Evolutionary conservation across 2,797 vertebrate genomes (phyloP).

Genomic region (Picus viridis): DNA sequence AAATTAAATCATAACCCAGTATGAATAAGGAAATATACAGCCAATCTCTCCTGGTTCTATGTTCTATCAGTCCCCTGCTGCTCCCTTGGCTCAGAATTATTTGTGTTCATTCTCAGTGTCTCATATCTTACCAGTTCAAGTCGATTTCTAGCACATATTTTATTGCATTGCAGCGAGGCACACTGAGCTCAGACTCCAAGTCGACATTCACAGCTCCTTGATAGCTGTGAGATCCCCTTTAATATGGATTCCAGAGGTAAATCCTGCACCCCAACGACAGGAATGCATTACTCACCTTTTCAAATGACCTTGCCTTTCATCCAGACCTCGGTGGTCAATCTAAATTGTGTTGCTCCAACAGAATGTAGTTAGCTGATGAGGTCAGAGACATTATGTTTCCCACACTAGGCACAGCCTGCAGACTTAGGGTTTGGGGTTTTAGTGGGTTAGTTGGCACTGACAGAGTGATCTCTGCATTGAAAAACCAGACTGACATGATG

Average conservation of each 20-base stretch:
- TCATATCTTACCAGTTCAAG: constrained; percentile 45
- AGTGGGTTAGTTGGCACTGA: background rate
- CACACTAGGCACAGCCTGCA: background rate
- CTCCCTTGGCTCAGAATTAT: constrained; percentile 59
- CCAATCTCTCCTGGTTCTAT: constrained; percentile 48
- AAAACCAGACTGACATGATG: constrained; percentile 46
- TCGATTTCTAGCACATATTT: constrained; percentile 38
- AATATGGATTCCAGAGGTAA: background rate
- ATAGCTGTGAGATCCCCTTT: background rate
- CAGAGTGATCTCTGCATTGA: background rate
- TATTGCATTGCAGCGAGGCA: constrained; percentile 29
- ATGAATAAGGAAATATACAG: constrained; percentile 50
- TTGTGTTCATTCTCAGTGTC: constrained; percentile 54
- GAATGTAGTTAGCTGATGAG: constrained; percentile 19
- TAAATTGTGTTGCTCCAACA: constrained; percentile 10
- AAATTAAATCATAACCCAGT: constrained; percentile 63
- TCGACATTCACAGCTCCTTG: constrained; percentile 20
- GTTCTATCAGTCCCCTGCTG: constrained; percentile 63
- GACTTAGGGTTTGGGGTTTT: background rate
- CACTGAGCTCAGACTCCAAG: constrained; percentile 1
- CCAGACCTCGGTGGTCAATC: constrained; percentile 23
- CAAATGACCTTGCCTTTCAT: background rate
- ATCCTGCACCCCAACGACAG: background rate
- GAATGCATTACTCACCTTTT: background rate
- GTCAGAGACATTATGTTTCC: background rate